Base-by-base conservation (phyloP, 1,140 invertebrate genomes). In the Aphelinus certus region DNA sequence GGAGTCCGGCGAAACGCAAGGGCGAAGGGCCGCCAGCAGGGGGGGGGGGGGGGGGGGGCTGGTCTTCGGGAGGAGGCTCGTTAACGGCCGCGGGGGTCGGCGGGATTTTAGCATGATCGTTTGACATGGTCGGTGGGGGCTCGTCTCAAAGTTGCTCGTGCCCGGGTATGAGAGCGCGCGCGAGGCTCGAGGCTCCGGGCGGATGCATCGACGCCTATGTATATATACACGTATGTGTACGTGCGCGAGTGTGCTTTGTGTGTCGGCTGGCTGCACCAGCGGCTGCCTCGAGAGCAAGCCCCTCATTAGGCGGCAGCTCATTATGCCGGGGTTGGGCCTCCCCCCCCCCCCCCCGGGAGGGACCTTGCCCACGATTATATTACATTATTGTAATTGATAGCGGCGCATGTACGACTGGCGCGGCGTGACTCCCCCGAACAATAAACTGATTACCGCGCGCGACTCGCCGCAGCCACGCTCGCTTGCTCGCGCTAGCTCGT, bases 301-400 rank as follows among this genome's bases (percentile, higher is more conserved):
- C 79, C 81, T 82, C 80, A 83, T 83, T 83, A 83, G 73, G 60
- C 76, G 69, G 72, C 74, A 82, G 73, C 81, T 83, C 79, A 77
- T 82, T 83, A 82, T 81, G 76, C 76, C 9, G 51, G 70, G 73
- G 56, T 26, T 53, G 51, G 42, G 6, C 43, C 45, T 3, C 61
- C 45, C 43, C 61, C 4, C 47, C 43, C 46, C 47, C 46, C 61
- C 45, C n/a, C 63, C 42, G 46, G 9, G 51, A 26, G 26, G 26
- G 26, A 26, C 26, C 26, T 26, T 26, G 26, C 26, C 26, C 55
- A 76, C 79, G 79, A 82, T 83, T 84, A 84, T 81, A 82, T 83
- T 83, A 81, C 83, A 80, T 84, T 82, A 82, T 81, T 83, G 82
- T 83, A 83, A 84, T 82, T 82, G 81, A 83, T 83, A 71, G 81